These are phyloP conservation scores for Megaceryle maxima DNA, from an alignment of 2,113 vertebrate genomes.

Conservation along the genomic window DNA sequence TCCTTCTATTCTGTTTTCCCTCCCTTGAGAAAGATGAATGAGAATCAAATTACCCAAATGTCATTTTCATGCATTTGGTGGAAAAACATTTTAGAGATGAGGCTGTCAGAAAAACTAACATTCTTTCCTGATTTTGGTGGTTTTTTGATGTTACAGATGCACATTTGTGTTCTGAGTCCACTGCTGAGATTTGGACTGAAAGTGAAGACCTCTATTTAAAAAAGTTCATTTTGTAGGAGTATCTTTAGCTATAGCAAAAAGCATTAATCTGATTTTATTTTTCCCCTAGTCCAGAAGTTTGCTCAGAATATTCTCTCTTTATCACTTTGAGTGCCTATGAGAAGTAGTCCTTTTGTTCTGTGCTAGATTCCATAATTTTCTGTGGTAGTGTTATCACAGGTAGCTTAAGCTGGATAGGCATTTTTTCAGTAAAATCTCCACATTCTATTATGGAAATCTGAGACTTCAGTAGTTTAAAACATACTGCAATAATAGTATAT, in stretches of 20 bases:
- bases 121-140: background rate
- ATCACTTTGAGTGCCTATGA: background rate
- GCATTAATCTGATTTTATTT: background rate
- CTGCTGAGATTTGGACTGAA: background rate
- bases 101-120: accelerated
- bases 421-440: background rate
- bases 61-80: background rate
- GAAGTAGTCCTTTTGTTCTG: background rate
- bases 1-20: background rate
- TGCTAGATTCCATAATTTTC: background rate
- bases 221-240: background rate
- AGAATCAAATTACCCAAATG: background rate
- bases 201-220: background rate
- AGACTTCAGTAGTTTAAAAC: background rate
- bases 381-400: background rate
- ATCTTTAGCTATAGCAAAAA: background rate
- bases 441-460: background rate
- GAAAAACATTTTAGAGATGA: background rate
- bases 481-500: background rate
- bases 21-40: background rate
- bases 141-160: background rate
- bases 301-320: background rate
- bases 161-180: background rate
- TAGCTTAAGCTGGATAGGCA: background rate
- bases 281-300: background rate